These are phyloP conservation scores for Tolypeutes matacus DNA, from an alignment of 2,797 vertebrate species.

Conservation along the genomic window DNA sequence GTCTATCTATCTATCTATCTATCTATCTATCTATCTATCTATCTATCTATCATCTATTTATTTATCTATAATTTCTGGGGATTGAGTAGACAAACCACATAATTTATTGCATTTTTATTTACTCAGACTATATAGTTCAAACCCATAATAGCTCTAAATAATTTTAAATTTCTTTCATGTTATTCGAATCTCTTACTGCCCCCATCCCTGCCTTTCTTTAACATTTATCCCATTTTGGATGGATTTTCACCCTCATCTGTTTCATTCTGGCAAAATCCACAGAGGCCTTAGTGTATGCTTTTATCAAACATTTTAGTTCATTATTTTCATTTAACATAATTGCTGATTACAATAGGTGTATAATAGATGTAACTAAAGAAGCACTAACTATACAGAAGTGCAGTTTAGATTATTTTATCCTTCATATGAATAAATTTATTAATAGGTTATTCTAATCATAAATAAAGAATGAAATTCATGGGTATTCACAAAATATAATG, in stretches of 20 bases:
- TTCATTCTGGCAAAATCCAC: slow-evolving; percentile 9
- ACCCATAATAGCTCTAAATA: neutral
- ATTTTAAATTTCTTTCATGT: slow-evolving; percentile 48
- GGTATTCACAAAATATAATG: neutral
- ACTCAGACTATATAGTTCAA: neutral
- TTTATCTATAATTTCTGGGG: neutral
- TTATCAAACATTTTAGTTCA: slow-evolving; percentile 29
- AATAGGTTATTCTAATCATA: neutral
- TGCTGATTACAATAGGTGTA: slow-evolving; percentile 18
- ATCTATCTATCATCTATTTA: neutral
- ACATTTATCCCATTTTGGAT: slow-evolving; percentile 15
- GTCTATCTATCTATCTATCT: neutral
- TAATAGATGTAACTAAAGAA: slow-evolving; percentile 60
- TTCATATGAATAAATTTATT: slow-evolving; percentile 58
- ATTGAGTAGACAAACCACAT: neutral
- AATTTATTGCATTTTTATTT: neutral
- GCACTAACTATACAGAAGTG: slow-evolving; percentile 33
- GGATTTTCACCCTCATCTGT: slow-evolving; percentile 42
- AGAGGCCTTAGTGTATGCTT: neutral
- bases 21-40: neutral
- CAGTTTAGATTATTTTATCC: slow-evolving; percentile 38
- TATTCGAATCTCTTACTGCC: slow-evolving; percentile 1
- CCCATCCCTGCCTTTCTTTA: neutral
- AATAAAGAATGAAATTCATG: slow-evolving; percentile 9
- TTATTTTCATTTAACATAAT: slow-evolving; percentile 65